These are phyloP conservation scores for Bergia sp. DNA, from an alignment of 92 coral and sea anemone species.

Conservation along the genomic window DNA sequence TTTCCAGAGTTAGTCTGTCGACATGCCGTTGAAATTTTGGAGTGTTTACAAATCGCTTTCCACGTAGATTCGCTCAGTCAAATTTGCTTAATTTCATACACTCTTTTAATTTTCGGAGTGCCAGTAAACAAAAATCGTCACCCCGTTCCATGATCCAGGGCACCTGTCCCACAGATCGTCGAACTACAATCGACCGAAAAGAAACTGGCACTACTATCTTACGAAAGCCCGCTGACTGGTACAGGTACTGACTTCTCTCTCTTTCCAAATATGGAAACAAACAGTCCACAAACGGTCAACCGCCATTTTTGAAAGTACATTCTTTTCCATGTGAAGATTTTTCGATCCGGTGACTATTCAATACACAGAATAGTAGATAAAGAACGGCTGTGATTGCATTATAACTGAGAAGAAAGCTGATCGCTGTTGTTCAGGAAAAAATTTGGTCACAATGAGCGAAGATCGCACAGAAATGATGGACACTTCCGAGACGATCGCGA, in stretches of 20 bases:
- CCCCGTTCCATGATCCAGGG: too few species aligned
- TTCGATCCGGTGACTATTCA: background rate
- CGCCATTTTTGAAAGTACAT: constrained; percentile 88
- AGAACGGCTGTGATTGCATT: background rate
- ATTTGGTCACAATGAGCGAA: background rate
- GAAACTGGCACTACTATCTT: too few species aligned
- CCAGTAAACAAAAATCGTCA: too few species aligned
- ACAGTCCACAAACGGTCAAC: constrained; percentile 55
- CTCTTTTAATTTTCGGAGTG: too few species aligned
- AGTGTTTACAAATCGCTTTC: too few species aligned
- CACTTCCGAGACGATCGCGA: constrained; percentile 11
- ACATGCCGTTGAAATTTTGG: too few species aligned
- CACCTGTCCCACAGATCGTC: too few species aligned
- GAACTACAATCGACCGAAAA: too few species aligned
- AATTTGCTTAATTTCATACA: too few species aligned
- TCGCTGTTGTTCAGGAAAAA: background rate
- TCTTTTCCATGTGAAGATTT: constrained; percentile 30
- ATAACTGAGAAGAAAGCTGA: background rate
- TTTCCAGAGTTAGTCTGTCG: too few species aligned
- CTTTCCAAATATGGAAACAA: constrained; percentile 30
- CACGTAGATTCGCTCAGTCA: too few species aligned
- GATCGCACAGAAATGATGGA: constrained; percentile 35
- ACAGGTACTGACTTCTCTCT: background rate
- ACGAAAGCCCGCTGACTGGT: background rate
- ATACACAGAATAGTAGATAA: background rate